Conservation (phyloP, 2,113 vertebrate species). For the Ailuropoda melanoleuca region DNA sequence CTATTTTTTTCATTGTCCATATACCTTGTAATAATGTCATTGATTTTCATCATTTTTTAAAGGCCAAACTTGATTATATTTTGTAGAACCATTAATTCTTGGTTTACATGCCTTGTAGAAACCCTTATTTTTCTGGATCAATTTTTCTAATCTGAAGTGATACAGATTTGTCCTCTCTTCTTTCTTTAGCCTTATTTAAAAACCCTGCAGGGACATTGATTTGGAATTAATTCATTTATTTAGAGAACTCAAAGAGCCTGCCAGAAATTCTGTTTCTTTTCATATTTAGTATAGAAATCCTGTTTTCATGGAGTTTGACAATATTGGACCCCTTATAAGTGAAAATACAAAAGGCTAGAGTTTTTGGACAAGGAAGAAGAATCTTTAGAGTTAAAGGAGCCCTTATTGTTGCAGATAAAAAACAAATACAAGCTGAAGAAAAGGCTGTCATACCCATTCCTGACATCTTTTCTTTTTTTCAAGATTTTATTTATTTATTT, state of each 20-base stretch:
- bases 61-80: background rate
- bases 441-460: background rate
- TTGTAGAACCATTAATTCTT: background rate
- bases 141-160: conserved; percentile 30
- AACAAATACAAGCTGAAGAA: background rate
- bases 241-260: background rate
- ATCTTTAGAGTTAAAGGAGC: background rate
- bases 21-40: background rate
- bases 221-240: conserved; percentile 52
- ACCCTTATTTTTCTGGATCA: background rate
- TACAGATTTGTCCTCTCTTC: background rate
- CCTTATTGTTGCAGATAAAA: background rate
- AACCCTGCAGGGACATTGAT: background rate
- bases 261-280: background rate
- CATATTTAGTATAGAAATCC: background rate
- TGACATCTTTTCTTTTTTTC: background rate
- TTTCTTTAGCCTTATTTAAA: background rate
- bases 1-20: background rate
- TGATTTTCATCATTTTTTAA: conserved; percentile 18
- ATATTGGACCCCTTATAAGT: background rate
- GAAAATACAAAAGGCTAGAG: background rate
- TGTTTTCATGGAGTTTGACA: conserved; percentile 5
- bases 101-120: background rate
- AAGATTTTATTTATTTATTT: background rate
- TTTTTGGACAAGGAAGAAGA: background rate